A percentile compares a stretch with the other conserved stretches of the same genome.
These are phyloP conservation scores for Galerucella calmariensis DNA, from an alignment of 2,888 invertebrate species.

Conservation along the genomic window DNA sequence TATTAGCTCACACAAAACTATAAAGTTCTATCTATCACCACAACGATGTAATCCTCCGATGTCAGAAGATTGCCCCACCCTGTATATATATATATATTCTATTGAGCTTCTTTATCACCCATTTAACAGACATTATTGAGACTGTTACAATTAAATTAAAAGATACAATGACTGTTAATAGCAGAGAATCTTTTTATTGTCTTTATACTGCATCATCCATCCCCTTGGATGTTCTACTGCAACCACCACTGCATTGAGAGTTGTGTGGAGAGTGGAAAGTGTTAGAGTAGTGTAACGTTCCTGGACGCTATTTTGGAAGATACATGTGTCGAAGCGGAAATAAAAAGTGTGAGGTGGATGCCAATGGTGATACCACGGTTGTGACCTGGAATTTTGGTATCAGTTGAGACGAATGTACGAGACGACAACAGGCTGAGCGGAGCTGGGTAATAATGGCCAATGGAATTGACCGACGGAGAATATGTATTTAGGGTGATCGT, in stretches of 20 bases:
- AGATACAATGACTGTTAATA: too few relatives aligned
- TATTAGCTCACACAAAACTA: too few relatives aligned
- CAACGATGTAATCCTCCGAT: too few relatives aligned
- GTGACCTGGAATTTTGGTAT: conserved; percentile 52
- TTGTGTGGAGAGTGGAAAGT: conserved; percentile 24
- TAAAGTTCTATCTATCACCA: too few relatives aligned
- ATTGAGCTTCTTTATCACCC: too few relatives aligned
- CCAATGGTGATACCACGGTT: conserved; percentile 57
- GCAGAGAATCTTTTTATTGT: too few relatives aligned
- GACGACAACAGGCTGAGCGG: not conserved
- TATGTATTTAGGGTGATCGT: conserved; percentile 1
- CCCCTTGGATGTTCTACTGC: not conserved
- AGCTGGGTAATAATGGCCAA: not conserved
- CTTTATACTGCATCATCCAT: not conserved
- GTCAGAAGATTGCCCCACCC: too few relatives aligned
- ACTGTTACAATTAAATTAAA: too few relatives aligned
- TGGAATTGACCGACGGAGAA: conserved; percentile 14
- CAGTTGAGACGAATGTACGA: conserved; percentile 14
- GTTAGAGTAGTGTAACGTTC: conserved; percentile 42
- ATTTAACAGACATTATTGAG: too few relatives aligned
- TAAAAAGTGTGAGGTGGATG: conserved; percentile 56
- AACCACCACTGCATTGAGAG: conserved; percentile 12
- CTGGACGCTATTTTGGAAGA: conserved; percentile 57
- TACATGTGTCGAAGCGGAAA: conserved; percentile 62
- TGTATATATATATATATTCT: too few relatives aligned